Evolutionary conservation across 2,888 invertebrate species (phyloP), one percentile per base, ranked within the genome.

Genomic region (Synanthedon formicaeformis): DNA sequence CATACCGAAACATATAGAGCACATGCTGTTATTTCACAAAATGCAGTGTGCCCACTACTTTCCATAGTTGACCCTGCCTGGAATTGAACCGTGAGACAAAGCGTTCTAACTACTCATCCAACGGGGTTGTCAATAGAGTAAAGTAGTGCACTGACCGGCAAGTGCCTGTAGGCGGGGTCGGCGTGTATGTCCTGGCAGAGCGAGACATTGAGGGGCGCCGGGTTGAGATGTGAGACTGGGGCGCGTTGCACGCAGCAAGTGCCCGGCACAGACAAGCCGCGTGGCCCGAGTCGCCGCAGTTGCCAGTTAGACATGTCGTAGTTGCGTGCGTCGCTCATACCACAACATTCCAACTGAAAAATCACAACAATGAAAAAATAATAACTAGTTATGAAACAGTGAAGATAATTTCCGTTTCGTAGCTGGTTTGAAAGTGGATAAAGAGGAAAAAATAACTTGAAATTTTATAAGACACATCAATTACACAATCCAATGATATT

Each of bases 231-330:
- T 0, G 93, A 90, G 52, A 83, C 74, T 1, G 81, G 78, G 41
- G 89, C 88, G 50, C 82, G 72, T 54, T 90, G 90, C 54, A 94
- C 88, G 73, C 95, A 95, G 67, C 93, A 93, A 52, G 91, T 91
- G 4, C 90, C 84, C 45, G 93, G 93, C 18, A 92, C 92, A 0
- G 91, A 84, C 75, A 92, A 82, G 52, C 92, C 91, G 55, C 91
- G 89, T 58, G 93, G 92, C 0, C 94, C 93, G 48, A 93, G 89
- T 57, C 93, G 89, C 65, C 93, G 91, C 51, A 94, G 80, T 58
- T 93, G 90, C 95, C 95, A 95, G 68, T 92, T 79, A 0, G 95
- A 94, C 61, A 92, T 92, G 66, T 94, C 94, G 77, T 94, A 95
- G 85, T 95, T 94, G 56, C 91, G 90, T 6, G 93, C 92, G 62